Conservation (phyloP, 2,888 invertebrate genomes). For the Atrina japonica region DNA sequence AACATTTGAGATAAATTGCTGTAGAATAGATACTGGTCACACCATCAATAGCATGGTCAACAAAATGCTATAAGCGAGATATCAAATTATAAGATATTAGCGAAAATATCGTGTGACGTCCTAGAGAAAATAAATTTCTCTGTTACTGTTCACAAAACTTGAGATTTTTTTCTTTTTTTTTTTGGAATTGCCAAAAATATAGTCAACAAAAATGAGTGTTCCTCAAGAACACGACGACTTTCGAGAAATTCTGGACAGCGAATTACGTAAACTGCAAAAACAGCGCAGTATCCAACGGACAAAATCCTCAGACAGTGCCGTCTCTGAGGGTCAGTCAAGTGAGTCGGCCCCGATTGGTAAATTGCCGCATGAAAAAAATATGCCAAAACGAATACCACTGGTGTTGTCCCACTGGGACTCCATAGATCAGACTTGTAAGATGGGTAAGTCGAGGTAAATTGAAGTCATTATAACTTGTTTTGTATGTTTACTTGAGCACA, state of each 20-base stretch:
- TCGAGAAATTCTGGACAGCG: conserved; percentile 7
- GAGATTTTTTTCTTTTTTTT: too few relatives aligned
- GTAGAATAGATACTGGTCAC: too few relatives aligned
- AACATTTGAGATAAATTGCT: too few relatives aligned
- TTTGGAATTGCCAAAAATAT: too few relatives aligned
- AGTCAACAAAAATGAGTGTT: too few relatives aligned
- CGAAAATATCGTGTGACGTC: too few relatives aligned
- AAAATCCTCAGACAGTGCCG: background rate
- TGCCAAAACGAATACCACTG: conserved; percentile 34
- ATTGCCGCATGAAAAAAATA: conserved; percentile 7
- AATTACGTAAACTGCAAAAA: conserved; percentile 18
- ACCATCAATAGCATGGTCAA: too few relatives aligned
- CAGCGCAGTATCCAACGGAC: conserved; percentile 7
- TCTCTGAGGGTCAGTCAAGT: background rate
- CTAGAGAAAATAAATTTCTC: too few relatives aligned
- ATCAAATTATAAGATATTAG: too few relatives aligned
- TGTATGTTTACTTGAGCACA: background rate
- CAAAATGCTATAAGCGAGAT: too few relatives aligned
- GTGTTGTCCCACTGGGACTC: conserved; percentile 71
- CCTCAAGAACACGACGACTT: background rate
- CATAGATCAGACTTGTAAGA: conserved; percentile 49
- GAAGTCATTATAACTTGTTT: background rate
- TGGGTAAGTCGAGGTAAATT: conserved; percentile 12
- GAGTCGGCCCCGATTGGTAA: conserved; percentile 1
- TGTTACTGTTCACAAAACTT: too few relatives aligned